Percentiles rank a stretch among this genome's conserved stretches.
Conservation (phyloP, 2,113 vertebrate species). For the Tinamus guttatus region DNA sequence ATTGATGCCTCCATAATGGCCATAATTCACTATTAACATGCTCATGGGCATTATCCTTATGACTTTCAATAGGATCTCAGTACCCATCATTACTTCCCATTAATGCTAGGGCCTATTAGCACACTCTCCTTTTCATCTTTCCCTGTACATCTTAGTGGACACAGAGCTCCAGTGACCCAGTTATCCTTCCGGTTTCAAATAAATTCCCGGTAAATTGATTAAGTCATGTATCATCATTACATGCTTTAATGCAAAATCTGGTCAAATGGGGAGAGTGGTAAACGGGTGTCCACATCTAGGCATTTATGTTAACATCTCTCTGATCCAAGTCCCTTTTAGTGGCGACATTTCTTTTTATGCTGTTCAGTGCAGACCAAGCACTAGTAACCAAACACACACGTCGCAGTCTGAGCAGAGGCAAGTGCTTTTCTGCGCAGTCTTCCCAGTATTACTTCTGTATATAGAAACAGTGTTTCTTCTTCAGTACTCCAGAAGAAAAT, state of each 20-base stretch:
- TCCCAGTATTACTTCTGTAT: not conserved
- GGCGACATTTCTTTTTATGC: conserved; percentile 41
- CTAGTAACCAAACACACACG: conserved; percentile 19
- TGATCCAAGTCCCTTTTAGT: conserved; percentile 37
- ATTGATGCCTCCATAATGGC: conserved; percentile 34
- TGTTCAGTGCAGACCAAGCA: conserved; percentile 43
- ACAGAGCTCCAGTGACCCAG: conserved; percentile 10
- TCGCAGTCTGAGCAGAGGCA: conserved; percentile 31
- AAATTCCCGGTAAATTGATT: conserved; percentile 38
- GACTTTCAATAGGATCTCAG: conserved; percentile 5
- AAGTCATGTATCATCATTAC: conserved; percentile 39
- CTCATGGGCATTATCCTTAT: conserved; percentile 33
- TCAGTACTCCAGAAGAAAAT: conserved; percentile 12
- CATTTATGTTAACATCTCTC: conserved; percentile 28
- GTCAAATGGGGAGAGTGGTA: conserved; percentile 6
- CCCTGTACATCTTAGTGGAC: conserved; percentile 7
- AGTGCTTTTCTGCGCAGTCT: conserved; percentile 44
- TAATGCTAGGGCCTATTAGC: conserved; percentile 32
- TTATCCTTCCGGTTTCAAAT: conserved; percentile 48
- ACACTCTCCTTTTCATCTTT: conserved; percentile 13
- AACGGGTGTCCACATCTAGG: not conserved
- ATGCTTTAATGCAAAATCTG: conserved; percentile 55
- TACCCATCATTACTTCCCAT: conserved; percentile 1
- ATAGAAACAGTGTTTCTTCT: conserved; percentile 21
- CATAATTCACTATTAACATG: conserved; percentile 44